phyloP scores from a whole-genome alignment of 2,797 vertebrate species.

The Labeo calbasu region DNA sequence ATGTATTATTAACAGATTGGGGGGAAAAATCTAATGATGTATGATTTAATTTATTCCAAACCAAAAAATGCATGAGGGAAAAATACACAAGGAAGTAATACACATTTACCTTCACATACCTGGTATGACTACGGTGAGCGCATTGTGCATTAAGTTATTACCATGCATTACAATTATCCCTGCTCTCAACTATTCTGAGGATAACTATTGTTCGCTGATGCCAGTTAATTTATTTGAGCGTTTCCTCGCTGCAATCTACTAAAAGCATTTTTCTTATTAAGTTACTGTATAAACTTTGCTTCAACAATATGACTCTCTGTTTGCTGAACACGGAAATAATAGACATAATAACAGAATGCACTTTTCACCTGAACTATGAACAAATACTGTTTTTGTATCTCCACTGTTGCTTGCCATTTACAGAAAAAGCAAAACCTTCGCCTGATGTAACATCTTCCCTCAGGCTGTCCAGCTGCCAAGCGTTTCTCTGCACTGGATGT shows the following conservation, averaged over 20 bases:
- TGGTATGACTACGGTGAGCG: not conserved
- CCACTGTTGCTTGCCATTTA: not conserved
- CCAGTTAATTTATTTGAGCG: constrained; percentile 34
- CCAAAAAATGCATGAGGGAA: not conserved
- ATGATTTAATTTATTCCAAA: not conserved
- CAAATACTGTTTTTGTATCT: constrained; percentile 2
- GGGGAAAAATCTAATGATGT: not conserved
- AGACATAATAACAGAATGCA: not conserved
- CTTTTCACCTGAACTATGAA: constrained; percentile 25
- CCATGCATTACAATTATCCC: constrained; percentile 15
- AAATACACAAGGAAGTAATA: not conserved
- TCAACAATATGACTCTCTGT: constrained; percentile 33
- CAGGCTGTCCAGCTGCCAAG: constrained; percentile 19
- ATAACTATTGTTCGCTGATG: constrained; percentile 47
- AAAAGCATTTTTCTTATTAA: constrained; percentile 40
- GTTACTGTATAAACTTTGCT: not conserved
- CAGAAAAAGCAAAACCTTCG: constrained; percentile 27
- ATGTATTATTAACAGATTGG: not conserved
- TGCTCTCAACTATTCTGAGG: constrained; percentile 8
- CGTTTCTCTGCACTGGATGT: constrained; percentile 21
- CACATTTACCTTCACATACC: not conserved
- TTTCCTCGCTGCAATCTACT: constrained; percentile 43
- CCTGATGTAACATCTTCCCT: constrained; percentile 15
- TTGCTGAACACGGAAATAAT: constrained; percentile 21
- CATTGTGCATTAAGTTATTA: constrained; percentile 15